Base-by-base conservation (phyloP, 2,797 vertebrate genomes). In the Gymnothorax javanicus region DNA sequence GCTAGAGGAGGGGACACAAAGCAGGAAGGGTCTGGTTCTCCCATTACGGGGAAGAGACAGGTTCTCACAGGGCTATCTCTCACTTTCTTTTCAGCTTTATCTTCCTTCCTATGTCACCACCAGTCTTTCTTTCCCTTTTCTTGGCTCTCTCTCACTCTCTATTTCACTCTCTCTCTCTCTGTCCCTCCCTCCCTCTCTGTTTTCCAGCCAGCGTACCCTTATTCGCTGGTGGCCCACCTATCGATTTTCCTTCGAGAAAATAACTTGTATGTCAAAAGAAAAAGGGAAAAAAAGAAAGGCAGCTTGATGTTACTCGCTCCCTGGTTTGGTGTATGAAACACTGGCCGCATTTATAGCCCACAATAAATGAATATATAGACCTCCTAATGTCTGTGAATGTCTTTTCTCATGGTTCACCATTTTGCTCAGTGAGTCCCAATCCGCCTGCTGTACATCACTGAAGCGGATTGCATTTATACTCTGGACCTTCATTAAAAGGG, bases 141-240 rank as follows among this genome's bases (percentile, higher is more conserved):
- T 82, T 64, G 50, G 71, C 86, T 50, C 79, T 91, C 91, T 90
- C 84, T 82, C 50, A 82, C 67, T 57, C 82, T 75, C 9, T 60
- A 54, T 27, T 27, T 20, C 82, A 8, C 23, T 23, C 27, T 60
- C 58, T 8, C 75, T 57, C 20, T 52, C 92, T 91, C 91, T 93
- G 88, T 89, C 81, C 84, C 58, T 43, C 84, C 50, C 64, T 20
- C 84, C 87, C 90, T 83, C 86, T 84, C 91, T 87, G 82, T 87
- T 92, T 91, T 89, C 91, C 90, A 83, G 64, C 75, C 87, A 88
- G 81, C 88, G 77, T 83, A 87, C 86, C 89, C 69, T 82, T 57
- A 57, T 86, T 91, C 85, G 87, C 91, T 91, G 90, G 90, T 90
- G 88, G 89, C 86, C 77, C 71, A 87, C 84, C 88, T 89, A 87